Evolutionary conservation across 30 jellyfish, hydroid and myxozoan genomes (phyloP), one percentile per base, ranked within the genome.

Genomic region (Turritopsis rubra): DNA sequence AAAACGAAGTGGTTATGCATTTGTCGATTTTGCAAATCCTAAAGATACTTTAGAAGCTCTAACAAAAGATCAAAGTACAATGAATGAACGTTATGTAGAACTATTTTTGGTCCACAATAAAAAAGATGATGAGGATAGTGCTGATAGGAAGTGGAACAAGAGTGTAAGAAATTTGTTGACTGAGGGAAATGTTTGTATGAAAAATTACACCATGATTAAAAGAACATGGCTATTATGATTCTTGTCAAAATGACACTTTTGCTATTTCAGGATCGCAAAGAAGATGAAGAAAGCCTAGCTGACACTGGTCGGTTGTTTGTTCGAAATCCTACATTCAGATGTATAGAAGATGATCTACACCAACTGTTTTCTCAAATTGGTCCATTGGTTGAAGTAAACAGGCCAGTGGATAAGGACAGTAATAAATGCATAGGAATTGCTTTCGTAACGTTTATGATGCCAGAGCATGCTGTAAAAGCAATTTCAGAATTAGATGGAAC

Each of bases 271-370:
- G 85, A 21, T 24, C 28, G 53, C 28, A 66, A 77, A 0, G 73
- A 53, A 1, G 85, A 52, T 28, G 97, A 94, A 66, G 97, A 94
- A 71, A 91, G 95, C 18, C 85, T 90, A 66, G 89, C 96, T 16
- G 99, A 95, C n/a, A 78, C 99, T 16, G 99, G 99, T 3, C 84
- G 99, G 8, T 75, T 95, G 87, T 95, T 95, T 85, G 82, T 95
- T 60, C 85, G 97, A 21, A 95, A 95, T 72, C 90, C 89, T 28
- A 83, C 99, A 5, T 95, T 83, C 82, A 65, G 89, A 28, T 89
- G 97, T 80, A 88, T 89, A 1, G 97, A 95, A 52, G 97, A 90
- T 22, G 97, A 88, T 41, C 19, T 95, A 1, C 80, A 86, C 71
- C 83, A 22, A 1, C 81, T 95, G 65, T 95, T 95, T 68, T 89